phyloP scores from a whole-genome alignment of 2,113 vertebrate genomes.

The Callochromis pleurospilus region DNA sequence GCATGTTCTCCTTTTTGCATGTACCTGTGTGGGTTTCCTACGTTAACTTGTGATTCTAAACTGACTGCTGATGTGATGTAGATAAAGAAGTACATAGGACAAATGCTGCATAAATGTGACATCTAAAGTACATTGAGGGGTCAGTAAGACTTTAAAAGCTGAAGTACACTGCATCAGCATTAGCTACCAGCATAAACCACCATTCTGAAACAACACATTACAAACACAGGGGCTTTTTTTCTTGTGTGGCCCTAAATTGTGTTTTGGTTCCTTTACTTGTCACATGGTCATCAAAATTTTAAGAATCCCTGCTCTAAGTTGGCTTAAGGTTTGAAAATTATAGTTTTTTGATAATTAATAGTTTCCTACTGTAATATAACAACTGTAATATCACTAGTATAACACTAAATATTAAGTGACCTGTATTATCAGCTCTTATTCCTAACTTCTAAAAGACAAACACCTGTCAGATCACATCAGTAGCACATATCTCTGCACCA shows the following conservation, averaged over 20 bases:
- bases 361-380: not conserved
- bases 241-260: not conserved
- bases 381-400: not conserved
- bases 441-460: not conserved
- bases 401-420: not conserved
- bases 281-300: not conserved
- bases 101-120: not conserved
- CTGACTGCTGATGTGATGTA: not conserved
- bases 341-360: not conserved
- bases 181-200: not conserved
- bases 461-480: not conserved
- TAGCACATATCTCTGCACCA: not conserved
- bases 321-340: not conserved
- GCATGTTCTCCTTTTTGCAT: not conserved
- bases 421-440: not conserved
- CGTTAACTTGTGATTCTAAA: not conserved
- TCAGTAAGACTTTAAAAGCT: not conserved
- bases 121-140: not conserved
- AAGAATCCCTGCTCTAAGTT: not conserved
- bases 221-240: not conserved
- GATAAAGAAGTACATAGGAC: not conserved
- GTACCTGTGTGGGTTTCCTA: not conserved
- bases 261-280: not conserved
- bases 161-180: rapidly evolving
- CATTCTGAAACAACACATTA: not conserved